Evolutionary conservation across 1,140 invertebrate genomes (phyloP).

Genomic region (Aphidius ervi): DNA sequence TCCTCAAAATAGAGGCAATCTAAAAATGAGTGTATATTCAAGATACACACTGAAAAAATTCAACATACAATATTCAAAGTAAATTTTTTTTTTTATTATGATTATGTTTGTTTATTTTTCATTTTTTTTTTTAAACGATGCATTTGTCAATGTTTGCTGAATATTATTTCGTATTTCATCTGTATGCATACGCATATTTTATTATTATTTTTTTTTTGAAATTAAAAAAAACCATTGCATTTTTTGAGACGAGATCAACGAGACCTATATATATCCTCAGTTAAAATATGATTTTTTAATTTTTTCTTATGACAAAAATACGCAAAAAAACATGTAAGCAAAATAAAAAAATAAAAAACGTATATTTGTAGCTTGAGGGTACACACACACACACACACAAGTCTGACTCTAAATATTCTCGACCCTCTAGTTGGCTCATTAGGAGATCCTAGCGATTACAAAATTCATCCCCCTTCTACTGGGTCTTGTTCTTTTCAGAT

Average conservation of each 20-base stretch:
- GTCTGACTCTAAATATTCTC: too few species aligned
- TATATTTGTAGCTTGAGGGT: not conserved
- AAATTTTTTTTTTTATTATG: slow-evolving; percentile 12
- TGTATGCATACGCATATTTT: slow-evolving; percentile 17
- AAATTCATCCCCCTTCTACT: slow-evolving; percentile 13
- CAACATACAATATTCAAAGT: slow-evolving; percentile 17
- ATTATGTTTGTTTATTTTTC: slow-evolving; percentile 1
- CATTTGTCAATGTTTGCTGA: slow-evolving; percentile 10
- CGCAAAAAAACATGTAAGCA: not conserved
- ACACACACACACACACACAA: not conserved
- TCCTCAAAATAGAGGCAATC: slow-evolving; percentile 20
- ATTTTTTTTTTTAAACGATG: not conserved
- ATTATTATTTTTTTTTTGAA: too few species aligned
- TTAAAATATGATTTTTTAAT: too few species aligned
- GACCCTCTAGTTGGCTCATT: slow-evolving; percentile 4
- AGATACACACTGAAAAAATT: slow-evolving; percentile 21
- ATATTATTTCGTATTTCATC: slow-evolving; percentile 16
- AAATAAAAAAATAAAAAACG: not conserved
- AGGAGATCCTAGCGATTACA: slow-evolving; percentile 14
- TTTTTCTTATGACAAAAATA: too few species aligned
- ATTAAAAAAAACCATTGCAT: too few species aligned
- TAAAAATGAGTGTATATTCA: slow-evolving; percentile 18
- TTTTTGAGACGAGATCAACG: too few species aligned
- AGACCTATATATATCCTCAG: too few species aligned
- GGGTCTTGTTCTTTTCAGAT: slow-evolving; percentile 13